Evolutionary conservation across 2,113 vertebrate species (phyloP), one percentile per base, ranked within the genome.

Genomic region (Prolemur simus): DNA sequence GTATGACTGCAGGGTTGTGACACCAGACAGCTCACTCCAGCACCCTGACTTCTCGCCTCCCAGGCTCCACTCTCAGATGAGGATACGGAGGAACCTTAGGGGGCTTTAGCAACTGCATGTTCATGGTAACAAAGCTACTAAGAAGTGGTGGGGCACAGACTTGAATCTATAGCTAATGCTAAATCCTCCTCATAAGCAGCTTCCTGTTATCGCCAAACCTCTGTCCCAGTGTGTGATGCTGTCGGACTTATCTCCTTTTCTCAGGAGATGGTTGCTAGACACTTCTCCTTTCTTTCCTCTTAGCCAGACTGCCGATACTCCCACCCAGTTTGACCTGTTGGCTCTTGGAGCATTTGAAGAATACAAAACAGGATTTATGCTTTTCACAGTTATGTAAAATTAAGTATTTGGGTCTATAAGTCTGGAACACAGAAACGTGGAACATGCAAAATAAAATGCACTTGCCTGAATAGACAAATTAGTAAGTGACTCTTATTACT

Each of bases 321-420:
- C 37, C 18, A 64, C 27, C 56, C 52, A 29, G 13, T 52, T 29
- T 52, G 56, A 89, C 76, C 54, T 84, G 37, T 13, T 87, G 37
- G 78, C 45, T 95, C 87, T 49, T 84, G 54, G 94, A 42, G 18
- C n/a, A 73, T 71, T 18, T 85, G 15, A 96, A 95, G 45, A 76
- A 81, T 45, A 85, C 4, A 60, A 84, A 94, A 52, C 9, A 89
- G 45, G 68, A 87, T n/a, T 58, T 34, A 68, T 1, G 34, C 6
- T 96, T 92, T 85, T 85, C 81, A 71, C n/a, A 45, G 45, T 23
- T 60, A 68, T 54, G 39, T 52, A 84, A 84, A 92, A 90, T n/a
- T 60, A 92, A 88, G 47, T n/a, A 74, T 10, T 45, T 47, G 15
- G 20, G 32, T 45, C 39, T 78, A 54, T 45, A 86, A 95, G 64